These are phyloP conservation scores for Narcine bancroftii DNA, from an alignment of 2,113 vertebrate genomes.

Conservation along the genomic window DNA sequence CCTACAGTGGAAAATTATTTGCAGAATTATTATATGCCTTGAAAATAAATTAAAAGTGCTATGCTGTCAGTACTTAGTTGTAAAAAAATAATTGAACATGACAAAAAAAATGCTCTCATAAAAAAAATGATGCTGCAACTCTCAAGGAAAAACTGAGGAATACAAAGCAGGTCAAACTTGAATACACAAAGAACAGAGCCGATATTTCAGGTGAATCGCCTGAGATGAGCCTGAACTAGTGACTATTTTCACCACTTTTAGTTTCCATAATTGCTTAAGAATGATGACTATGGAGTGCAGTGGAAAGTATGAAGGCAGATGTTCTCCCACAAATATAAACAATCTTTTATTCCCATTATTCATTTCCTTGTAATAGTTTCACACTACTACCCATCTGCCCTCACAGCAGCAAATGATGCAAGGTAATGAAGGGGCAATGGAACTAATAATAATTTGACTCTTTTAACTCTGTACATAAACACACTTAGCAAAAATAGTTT, in stretches of 20 bases:
- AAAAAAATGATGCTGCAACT: background rate
- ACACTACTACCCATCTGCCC: background rate
- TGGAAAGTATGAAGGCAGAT: background rate
- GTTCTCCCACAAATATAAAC: background rate
- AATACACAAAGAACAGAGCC: no score
- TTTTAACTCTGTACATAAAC: background rate
- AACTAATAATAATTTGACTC: background rate
- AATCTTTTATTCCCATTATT: background rate
- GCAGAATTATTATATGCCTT: background rate
- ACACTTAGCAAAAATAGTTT: background rate
- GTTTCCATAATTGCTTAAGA: background rate
- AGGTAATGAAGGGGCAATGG: background rate
- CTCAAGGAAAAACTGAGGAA: no score
- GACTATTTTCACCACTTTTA: no score
- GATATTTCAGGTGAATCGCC: no score
- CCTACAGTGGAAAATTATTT: slow-evolving; percentile 54
- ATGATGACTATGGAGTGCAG: no score
- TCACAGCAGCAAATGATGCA: background rate
- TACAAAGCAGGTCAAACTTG: no score
- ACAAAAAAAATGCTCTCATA: background rate
- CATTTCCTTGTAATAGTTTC: background rate
- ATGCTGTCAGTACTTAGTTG: background rate
- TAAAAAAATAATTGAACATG: background rate
- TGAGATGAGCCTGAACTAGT: no score
- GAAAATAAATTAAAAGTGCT: background rate